Base-by-base conservation (phyloP, 2,797 vertebrate genomes). In the Calcarius lapponicus region DNA sequence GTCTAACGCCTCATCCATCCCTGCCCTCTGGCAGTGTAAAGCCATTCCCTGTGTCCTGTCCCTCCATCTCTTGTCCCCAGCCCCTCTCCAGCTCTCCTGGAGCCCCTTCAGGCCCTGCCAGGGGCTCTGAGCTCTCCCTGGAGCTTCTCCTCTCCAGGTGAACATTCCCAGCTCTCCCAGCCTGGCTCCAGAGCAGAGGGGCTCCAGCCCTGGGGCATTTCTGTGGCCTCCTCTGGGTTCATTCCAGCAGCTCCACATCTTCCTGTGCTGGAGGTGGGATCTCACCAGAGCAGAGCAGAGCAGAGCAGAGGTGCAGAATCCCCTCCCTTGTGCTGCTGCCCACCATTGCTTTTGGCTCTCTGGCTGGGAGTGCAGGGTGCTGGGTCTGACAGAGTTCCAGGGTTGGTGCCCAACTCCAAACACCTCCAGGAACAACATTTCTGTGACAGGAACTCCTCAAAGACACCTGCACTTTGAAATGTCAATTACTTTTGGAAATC, bases 31-130 rank as follows among this genome's bases (percentile, higher is more conserved):
- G 0, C 40, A 45, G 1, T 66, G 2, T 36, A 0, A 2, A 53
- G 17, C 34, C 40, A 40, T 54, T 81, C 54, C 15, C 20, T 18
- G 19, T 28, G 40, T 69, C 13, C 54, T 69, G 22, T 28, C 34
- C 4, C 34, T 48, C 26, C 78, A 47, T 9, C 0, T 8, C 26
- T 60, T 67, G 14, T 42, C 15, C 29, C 26, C 5, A 28, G 54
- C 34, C 36, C 58, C 51, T 80, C 51, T 66, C 9, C 75, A 58
- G 32, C 67, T 58, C 34, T 69, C 22, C 28, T 70, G 64, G 32
- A 88, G 13, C 16, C 13, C 28, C 22, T 82, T 11, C 0, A 43
- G 36, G 22, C 2, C 6, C 13, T n/a, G 42, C 0, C 0, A 29
- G 26, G 16, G 7, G 8, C 54, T 81, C 64, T 75, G 56, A 50